Percentiles rank a stretch among this genome's conserved stretches.
phyloP scores from a whole-genome alignment of 1,140 invertebrate genomes.

The Mactra quadrangularis region DNA sequence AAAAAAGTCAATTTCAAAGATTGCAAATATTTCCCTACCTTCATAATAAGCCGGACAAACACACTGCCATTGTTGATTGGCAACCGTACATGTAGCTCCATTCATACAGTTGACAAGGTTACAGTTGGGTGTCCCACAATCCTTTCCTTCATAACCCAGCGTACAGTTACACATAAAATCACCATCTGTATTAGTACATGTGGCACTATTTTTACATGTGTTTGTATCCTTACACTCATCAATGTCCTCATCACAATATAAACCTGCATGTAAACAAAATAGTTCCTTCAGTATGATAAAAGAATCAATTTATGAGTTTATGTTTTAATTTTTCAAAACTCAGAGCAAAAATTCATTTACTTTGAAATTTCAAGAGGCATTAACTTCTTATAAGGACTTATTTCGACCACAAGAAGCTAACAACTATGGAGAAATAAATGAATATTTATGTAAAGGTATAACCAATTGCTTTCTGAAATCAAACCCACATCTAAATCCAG shows the following conservation, averaged over 20 bases:
- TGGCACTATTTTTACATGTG: conserved; percentile 90
- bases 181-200: conserved; percentile 86
- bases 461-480: too few species aligned
- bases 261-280: conserved; percentile 54
- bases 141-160: conserved; percentile 86
- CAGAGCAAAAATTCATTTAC: neutral
- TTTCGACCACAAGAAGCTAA: too few species aligned
- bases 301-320: neutral
- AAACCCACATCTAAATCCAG: too few species aligned
- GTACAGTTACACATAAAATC: conserved; percentile 83
- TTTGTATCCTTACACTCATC: conserved; percentile 91
- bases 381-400: too few species aligned
- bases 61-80: conserved; percentile 65
- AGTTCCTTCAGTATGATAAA: too few species aligned
- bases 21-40: conserved; percentile 68
- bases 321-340: neutral
- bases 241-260: conserved; percentile 91
- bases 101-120: conserved; percentile 61
- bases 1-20: too few species aligned
- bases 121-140: conserved; percentile 71
- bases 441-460: too few species aligned
- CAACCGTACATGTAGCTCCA: conserved; percentile 60
- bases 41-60: conserved; percentile 68
- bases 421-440: too few species aligned
- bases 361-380: too few species aligned